Evolutionary conservation across 2,888 invertebrate species (phyloP), one percentile per base, ranked within the genome.

Genomic region (Elegia similella): DNA sequence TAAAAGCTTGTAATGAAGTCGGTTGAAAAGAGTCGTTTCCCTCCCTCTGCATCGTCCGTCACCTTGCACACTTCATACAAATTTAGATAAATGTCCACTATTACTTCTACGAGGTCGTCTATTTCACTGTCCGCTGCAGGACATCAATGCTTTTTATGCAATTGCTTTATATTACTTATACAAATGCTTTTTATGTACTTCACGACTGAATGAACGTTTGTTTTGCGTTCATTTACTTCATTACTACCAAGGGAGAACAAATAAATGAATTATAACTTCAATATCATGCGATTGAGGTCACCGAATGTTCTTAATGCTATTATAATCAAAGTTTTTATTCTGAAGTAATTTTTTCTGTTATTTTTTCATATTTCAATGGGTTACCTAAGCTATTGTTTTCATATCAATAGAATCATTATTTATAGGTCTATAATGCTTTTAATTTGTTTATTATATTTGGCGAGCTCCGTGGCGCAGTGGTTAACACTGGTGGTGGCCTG

Each of bases 31-130:
- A 23, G 2, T 23, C 8, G 38, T 17, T 29, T 3, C 23, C 29
- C 38, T n/a, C 5, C 29, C 17, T 7, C 12, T 56, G 34, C 52
- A 61, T 58, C 57, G 58, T 59, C 57, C 57, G 58, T 59, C 57
- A 56, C 54, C 55, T 55, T 32, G 58, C 29, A 52, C 42, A 55
- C 50, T 60, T 58, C 60, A 58, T 55, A 58, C 23, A 63, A 60
- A 63, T 63, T 55, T 58, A 55, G 61, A 59, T 53, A 58, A 58
- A 63, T 61, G 57, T 44, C 52, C 44, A 42, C 58, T 38, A 56
- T 59, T 60, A 63, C 55, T 55, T 59, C 29, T n/a, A 46, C 59
- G 53, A 63, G 63, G 63, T 52, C 56, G 16, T 1, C 42, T 29
- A 58, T 50, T 52, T 3, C 30, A 12, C 47, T 30, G 47, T 30